Evolutionary conservation across 2,797 vertebrate genomes (phyloP), one percentile per base, ranked within the genome.

Genomic region (Heliangelus exortis): DNA sequence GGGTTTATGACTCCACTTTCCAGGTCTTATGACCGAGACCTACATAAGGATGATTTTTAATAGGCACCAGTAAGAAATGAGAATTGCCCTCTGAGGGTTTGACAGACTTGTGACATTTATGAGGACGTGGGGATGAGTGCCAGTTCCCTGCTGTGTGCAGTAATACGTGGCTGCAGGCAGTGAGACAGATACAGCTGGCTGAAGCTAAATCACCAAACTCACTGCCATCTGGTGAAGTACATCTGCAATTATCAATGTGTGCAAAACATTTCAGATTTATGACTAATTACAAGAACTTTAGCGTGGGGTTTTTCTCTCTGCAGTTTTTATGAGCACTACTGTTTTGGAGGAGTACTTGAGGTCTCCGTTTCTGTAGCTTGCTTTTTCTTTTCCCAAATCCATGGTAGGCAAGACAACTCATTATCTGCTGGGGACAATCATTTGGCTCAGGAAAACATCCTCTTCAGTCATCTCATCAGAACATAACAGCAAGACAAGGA

Each of bases 1-100:
- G 2, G 25, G 0, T 63, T 67, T 57, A 12, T 5, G 9, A 19
- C 29, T 54, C 9, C 2, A 6, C 28, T 71, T 82, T 25, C n/a
- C 62, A 54, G 5, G 16, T 57, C 33, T 47, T 43, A 22, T 1
- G 13, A 20, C 2, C 25, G 7, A 21, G 34, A 79, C n/a, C 29
- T 62, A 33, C 1, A 0, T 4, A 39, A 1, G 1, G 28, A 53
- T 28, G 2, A 43, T 10, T 66, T 59, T 48, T 16, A 68, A 36
- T 15, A 65, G 61, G 15, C 10, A 59, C 7, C 15, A 51, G 5
- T 16, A 45, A 39, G 47, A 69, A 58, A 51, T 6, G 8, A 36
- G 20, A 85, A 65, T 16, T 66, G 33, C 33, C 23, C 8, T 65
- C 78, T 26, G 2, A 45, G 34, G 13, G 12, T 73, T 28, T 81